These are phyloP conservation scores for Abramis brama DNA, from an alignment of 2,113 vertebrate genomes.

Conservation along the genomic window DNA sequence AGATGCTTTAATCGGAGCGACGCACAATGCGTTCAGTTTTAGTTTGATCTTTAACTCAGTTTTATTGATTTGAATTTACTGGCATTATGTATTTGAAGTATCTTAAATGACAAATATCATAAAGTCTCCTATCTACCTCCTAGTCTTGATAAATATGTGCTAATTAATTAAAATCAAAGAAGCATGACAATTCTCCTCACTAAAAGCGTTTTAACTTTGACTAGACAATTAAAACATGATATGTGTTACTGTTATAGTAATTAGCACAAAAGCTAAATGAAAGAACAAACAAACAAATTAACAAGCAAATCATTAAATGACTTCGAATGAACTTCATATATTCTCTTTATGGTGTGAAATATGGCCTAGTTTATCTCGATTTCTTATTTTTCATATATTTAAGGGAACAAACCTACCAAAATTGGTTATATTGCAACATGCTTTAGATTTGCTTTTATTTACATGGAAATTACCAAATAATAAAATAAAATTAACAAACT, in stretches of 20 bases:
- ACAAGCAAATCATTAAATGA: too few species aligned
- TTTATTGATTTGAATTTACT: not conserved
- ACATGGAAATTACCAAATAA: not conserved
- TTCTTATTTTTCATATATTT: not conserved
- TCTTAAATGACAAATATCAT: not conserved
- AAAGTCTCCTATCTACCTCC: not conserved
- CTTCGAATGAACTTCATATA: too few species aligned
- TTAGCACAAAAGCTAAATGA: too few species aligned
- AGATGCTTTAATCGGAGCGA: not conserved
- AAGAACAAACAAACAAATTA: too few species aligned
- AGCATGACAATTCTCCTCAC: not conserved
- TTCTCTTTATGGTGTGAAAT: not conserved
- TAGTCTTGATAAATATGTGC: not conserved
- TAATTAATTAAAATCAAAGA: not conserved
- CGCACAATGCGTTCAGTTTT: not conserved
- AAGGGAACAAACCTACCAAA: not conserved
- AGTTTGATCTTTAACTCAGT: too few species aligned
- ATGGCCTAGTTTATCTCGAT: not conserved
- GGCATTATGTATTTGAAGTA: not conserved
- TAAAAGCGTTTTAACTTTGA: not conserved
- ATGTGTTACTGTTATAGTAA: too few species aligned
- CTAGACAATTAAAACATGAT: not conserved
- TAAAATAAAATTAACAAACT: not conserved
- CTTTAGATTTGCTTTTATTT: not conserved
- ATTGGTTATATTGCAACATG: too few species aligned